These are phyloP conservation scores for Ganaspis sp. DNA, from an alignment of 1,140 invertebrate genomes.

Conservation along the genomic window DNA sequence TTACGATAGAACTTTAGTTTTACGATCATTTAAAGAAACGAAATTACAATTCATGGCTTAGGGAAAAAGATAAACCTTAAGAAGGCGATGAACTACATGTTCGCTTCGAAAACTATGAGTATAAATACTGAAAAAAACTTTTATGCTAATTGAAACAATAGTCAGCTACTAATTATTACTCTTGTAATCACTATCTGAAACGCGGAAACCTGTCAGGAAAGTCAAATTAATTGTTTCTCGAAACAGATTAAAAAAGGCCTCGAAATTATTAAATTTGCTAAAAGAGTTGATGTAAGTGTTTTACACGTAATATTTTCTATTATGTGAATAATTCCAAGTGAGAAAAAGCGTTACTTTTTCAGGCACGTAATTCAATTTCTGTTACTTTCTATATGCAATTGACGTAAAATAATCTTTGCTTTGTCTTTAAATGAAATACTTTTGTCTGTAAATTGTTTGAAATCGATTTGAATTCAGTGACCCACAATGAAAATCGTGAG, in stretches of 20 bases:
- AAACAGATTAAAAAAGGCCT: not conserved
- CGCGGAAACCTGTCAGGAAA: not conserved
- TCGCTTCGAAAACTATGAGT: not conserved
- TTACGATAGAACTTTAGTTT: slow-evolving; percentile 2
- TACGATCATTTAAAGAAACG: slow-evolving; percentile 28
- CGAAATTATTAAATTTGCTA: not conserved
- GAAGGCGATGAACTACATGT: slow-evolving; percentile 10
- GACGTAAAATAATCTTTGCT: not conserved
- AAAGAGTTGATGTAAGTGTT: not conserved
- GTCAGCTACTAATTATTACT: not conserved
- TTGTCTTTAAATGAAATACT: not conserved
- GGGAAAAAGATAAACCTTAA: not conserved
- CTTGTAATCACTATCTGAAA: not conserved
- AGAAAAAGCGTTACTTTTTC: not conserved
- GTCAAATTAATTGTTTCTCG: not conserved
- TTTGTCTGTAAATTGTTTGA: slow-evolving; percentile 4
- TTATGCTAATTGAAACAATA: not conserved
- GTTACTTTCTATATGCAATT: not conserved
- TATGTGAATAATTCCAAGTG: not conserved
- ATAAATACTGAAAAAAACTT: not conserved
- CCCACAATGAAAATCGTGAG: slow-evolving; percentile 26
- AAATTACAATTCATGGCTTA: not conserved
- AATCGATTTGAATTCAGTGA: slow-evolving; percentile 24
- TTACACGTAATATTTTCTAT: slow-evolving; percentile 10
- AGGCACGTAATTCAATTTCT: not conserved